Percentiles rank a stretch among this genome's conserved stretches.
Evolutionary conservation across 2,797 vertebrate species (phyloP).

Genomic region (Tokudaia muenninki): DNA sequence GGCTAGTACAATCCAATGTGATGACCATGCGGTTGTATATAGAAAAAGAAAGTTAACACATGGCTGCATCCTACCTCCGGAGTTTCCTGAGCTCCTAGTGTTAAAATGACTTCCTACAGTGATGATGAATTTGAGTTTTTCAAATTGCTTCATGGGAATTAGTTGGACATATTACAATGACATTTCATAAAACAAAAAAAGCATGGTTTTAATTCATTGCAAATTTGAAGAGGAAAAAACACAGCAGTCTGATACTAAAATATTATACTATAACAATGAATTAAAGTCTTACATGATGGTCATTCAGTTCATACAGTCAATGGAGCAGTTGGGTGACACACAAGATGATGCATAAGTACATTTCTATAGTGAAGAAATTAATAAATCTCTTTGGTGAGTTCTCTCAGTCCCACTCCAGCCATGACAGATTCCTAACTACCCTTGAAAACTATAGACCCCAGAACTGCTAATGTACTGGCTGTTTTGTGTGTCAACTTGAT

Average conservation of each 20-base stretch:
- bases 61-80: not conserved
- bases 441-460: too few relatives aligned
- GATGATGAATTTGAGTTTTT: conserved; percentile 35
- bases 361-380: not conserved
- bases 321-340: not conserved
- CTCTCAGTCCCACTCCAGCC: too few relatives aligned
- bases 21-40: not conserved
- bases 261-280: not conserved
- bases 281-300: not conserved
- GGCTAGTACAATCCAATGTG: not conserved
- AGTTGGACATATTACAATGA: not conserved
- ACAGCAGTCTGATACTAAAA: not conserved
- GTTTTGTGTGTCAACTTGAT: too few relatives aligned
- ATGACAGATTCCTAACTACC: not conserved
- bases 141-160: conserved; percentile 41
- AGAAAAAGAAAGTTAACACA: not conserved
- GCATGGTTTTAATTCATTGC: conserved; percentile 15
- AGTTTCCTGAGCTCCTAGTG: not conserved
- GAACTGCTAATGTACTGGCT: too few relatives aligned
- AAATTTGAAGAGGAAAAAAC: conserved; percentile 38
- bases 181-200: not conserved
- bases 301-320: not conserved
- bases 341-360: not conserved
- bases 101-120: not conserved
- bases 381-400: not conserved